A percentile compares a stretch with the other conserved stretches of the same genome.
These are phyloP conservation scores for Exephanes ischioxanthus DNA, from an alignment of 2,888 invertebrate species.

Conservation along the genomic window DNA sequence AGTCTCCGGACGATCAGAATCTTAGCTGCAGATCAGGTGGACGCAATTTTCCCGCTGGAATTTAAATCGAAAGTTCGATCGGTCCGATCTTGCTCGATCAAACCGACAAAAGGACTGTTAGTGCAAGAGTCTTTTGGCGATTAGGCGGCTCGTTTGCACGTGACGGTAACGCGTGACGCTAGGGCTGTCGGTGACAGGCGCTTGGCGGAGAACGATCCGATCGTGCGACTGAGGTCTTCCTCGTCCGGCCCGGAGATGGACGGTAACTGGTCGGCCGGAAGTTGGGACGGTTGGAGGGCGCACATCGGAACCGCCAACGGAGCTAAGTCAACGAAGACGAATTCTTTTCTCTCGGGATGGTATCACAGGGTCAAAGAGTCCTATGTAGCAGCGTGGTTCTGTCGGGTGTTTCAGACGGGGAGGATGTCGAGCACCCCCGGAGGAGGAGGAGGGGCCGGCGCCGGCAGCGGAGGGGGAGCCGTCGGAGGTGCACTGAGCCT, in stretches of 20 bases:
- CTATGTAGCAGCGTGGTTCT: slow-evolving; percentile 77
- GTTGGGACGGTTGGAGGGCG: slow-evolving; percentile 57
- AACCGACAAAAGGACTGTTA: neutral
- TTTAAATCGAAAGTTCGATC: too few species aligned
- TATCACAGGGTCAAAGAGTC: slow-evolving; percentile 77
- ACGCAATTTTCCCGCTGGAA: neutral
- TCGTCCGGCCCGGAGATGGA: slow-evolving; percentile 44
- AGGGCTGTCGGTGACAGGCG: neutral
- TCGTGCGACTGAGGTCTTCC: neutral
- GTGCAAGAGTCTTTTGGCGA: neutral
- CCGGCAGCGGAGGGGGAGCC: slow-evolving; percentile 85
- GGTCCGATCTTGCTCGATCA: too few species aligned
- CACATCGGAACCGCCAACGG: slow-evolving; percentile 65
- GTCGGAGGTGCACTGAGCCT: slow-evolving; percentile 88
- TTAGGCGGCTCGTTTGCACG: too few species aligned
- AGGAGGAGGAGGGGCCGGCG: slow-evolving; percentile 84
- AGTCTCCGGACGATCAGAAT: neutral
- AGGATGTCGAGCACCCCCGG: slow-evolving; percentile 76
- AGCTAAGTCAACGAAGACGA: slow-evolving; percentile 61
- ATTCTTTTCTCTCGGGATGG: slow-evolving; percentile 73
- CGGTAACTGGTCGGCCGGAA: slow-evolving; percentile 28
- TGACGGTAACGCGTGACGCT: neutral
- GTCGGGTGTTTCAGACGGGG: slow-evolving; percentile 80
- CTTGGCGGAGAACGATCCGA: neutral
- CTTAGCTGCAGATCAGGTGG: neutral